Evolutionary conservation across 2,888 invertebrate genomes (phyloP).

Genomic region (Cryptocephalus primarius): DNA sequence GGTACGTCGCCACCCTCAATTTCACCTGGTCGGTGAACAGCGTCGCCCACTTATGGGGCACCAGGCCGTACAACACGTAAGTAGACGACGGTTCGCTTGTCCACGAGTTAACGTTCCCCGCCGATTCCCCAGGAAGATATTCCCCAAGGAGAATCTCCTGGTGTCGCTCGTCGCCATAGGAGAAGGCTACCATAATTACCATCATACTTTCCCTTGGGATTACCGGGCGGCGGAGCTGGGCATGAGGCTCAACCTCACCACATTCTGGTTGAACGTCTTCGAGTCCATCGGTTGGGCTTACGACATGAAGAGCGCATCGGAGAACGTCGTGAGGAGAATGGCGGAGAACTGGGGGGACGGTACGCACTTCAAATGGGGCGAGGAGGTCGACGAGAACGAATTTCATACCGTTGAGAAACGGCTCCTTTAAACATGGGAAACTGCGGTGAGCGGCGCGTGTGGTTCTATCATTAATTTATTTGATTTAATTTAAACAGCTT

Average conservation of each 20-base stretch:
- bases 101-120: not conserved
- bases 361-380: slow-evolving; percentile 6
- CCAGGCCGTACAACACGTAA: slow-evolving; percentile 48
- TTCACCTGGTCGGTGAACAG: slow-evolving; percentile 88
- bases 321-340: slow-evolving; percentile 41
- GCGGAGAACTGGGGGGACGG: slow-evolving; percentile 44
- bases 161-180: slow-evolving; percentile 68
- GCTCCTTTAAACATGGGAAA: no score
- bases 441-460: no score
- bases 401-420: no score
- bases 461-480: no score
- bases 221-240: slow-evolving; percentile 83
- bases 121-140: slow-evolving; percentile 49
- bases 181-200: slow-evolving; percentile 91
- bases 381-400: not conserved
- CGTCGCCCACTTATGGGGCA: slow-evolving; percentile 73
- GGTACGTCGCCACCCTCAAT: slow-evolving; percentile 72
- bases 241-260: slow-evolving; percentile 53
- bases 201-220: slow-evolving; percentile 91
- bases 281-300: slow-evolving; percentile 64
- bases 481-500: no score
- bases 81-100: not conserved
- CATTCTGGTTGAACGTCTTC: slow-evolving; percentile 57
- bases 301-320: slow-evolving; percentile 57
- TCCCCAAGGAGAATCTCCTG: slow-evolving; percentile 64